Base-by-base conservation (phyloP, 1,140 invertebrate genomes). In the Rhagoletis pomonella region DNA sequence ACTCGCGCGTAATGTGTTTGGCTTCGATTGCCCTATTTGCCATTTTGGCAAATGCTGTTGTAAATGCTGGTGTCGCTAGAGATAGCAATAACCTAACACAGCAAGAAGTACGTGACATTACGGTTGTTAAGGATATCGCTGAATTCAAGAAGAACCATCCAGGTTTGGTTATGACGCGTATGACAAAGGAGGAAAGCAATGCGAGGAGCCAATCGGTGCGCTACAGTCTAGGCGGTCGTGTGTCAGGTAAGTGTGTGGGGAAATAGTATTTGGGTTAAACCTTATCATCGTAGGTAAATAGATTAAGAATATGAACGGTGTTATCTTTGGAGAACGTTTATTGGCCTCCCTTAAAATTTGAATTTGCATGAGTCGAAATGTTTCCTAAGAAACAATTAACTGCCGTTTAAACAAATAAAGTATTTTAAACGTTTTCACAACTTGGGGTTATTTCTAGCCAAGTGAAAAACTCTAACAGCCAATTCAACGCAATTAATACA, bases 61-160 rank as follows among this genome's bases (percentile, higher is more conserved):
- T 85, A 12, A 29, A 60, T 62, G 55, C 1, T 19, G 59, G 39
- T 44, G 29, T 55, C 12, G 29, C 58, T 12, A 58, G 10, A 14
- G 73, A 81, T 19, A 14, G 47, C n/a, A 73, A 2, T 14, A n/a
- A 12, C 5, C 19, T 58, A 59, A 19, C 50, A 9, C n/a, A 3
- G 5, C 39, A 55, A n/a, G 10, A 85, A 39, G 17, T 58, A 14
- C 81, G 47, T 29, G 47, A 62, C 29, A 60, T 85, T 39, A 85
- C 29, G 29, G 87, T 91, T 59, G 90, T 92, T 6, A 87, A 90
- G 88, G 88, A 92, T 86, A 90, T 92, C n/a, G 87, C 84, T 3
- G 87, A 88, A 2, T 92, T 90, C 64, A 89, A 86, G 4, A 88
- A 88, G 50, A 88, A 89, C 64, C 90, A 91, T 89, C 91, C 91